Evolutionary conservation across 2,797 vertebrate genomes (phyloP).

Genomic region (Rhinella marina): DNA sequence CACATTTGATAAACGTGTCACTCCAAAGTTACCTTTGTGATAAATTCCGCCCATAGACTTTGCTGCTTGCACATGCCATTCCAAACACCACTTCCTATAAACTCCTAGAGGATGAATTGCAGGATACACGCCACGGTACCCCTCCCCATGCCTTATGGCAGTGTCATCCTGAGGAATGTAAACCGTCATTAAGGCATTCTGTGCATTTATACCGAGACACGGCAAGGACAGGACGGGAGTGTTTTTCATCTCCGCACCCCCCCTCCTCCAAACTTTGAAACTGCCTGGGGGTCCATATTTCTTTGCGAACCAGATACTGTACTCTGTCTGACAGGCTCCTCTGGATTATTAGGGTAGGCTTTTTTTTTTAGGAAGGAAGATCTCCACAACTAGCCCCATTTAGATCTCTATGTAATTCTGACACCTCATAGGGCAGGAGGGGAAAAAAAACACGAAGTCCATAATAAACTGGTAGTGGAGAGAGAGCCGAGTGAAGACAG

Average conservation of each 20-base stretch:
- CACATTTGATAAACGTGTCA: no score
- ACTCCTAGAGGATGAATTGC: background rate
- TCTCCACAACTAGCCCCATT: background rate
- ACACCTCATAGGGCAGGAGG: background rate
- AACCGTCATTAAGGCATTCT: background rate
- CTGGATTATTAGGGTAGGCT: background rate
- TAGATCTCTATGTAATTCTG: background rate
- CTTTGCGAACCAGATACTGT: background rate
- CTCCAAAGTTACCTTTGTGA: no score
- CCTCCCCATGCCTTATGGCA: background rate
- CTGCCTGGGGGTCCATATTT: background rate
- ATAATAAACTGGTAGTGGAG: constrained; percentile 23
- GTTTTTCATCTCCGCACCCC: background rate
- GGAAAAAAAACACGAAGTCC: constrained; percentile 2
- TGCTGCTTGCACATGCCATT: background rate
- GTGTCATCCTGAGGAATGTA: constrained; percentile 20
- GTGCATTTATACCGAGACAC: background rate
- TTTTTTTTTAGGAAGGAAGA: background rate
- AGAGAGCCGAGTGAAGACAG: constrained; percentile 22
- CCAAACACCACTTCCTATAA: background rate
- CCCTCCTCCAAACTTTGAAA: background rate
- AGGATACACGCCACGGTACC: constrained; percentile 1
- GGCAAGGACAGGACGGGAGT: background rate
- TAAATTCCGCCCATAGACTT: background rate
- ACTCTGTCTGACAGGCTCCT: background rate